These are phyloP conservation scores for Oscheius sp. DNA, from an alignment of 2,888 invertebrate genomes.

Conservation along the genomic window DNA sequence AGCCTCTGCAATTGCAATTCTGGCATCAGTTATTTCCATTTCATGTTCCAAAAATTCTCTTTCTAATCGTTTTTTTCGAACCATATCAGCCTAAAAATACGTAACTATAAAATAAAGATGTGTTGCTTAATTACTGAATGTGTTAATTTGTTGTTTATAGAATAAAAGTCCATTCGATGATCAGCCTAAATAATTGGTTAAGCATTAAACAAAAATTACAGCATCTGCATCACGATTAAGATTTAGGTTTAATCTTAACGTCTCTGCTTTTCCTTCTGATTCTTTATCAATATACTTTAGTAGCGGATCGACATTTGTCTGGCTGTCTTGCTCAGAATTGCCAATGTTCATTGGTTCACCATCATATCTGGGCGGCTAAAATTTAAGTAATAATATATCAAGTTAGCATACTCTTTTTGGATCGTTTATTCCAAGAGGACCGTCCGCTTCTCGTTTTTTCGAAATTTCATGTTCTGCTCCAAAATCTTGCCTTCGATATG, in stretches of 20 bases:
- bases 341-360: not conserved
- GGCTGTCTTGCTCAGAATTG: not conserved
- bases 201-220: not conserved
- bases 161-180: not conserved
- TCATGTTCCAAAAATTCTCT: not conserved
- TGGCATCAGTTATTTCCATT: not conserved
- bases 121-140: not conserved
- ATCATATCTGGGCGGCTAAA: not conserved
- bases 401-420: not conserved
- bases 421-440: not conserved
- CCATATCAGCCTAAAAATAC: not conserved
- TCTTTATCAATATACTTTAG: not conserved
- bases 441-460: constrained; percentile 3
- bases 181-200: too few relatives aligned
- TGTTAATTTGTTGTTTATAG: not conserved
- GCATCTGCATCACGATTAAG: not conserved
- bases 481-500: not conserved
- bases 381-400: not conserved
- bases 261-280: not conserved
- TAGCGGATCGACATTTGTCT: not conserved
- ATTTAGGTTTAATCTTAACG: not conserved
- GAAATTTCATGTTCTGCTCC: not conserved
- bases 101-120: not conserved
- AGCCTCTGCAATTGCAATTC: not conserved
- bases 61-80: not conserved